Evolutionary conservation across 2,797 vertebrate genomes (phyloP).

Genomic region (Semotilus atromaculatus): DNA sequence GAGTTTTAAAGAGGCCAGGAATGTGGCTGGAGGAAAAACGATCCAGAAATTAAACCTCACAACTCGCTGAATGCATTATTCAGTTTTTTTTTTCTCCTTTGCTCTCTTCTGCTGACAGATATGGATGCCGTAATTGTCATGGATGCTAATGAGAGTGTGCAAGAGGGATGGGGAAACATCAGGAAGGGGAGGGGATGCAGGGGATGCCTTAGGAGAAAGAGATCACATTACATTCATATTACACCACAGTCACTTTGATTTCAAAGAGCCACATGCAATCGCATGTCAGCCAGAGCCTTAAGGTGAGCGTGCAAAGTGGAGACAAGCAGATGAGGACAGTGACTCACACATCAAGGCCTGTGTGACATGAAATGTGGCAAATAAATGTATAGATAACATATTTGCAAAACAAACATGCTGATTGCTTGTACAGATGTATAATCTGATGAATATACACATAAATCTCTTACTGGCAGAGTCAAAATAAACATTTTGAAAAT

Average conservation of each 20-base stretch:
- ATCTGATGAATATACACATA: neutral
- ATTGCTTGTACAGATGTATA: neutral
- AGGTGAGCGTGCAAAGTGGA: conserved; percentile 14
- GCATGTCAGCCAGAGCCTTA: neutral
- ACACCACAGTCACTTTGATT: conserved; percentile 42
- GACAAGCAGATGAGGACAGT: neutral
- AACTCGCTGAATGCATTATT: conserved; percentile 20
- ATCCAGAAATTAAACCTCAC: conserved; percentile 43
- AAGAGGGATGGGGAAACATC: conserved; percentile 20
- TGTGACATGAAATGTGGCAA: neutral
- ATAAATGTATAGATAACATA: neutral
- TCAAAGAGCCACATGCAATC: conserved; percentile 34
- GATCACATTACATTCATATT: conserved; percentile 49
- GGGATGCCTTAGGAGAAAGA: conserved; percentile 28
- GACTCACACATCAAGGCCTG: neutral
- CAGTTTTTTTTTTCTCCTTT: neutral
- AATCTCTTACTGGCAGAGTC: neutral
- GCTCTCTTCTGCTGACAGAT: conserved; percentile 19
- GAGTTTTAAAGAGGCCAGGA: conserved; percentile 21
- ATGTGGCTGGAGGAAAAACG: conserved; percentile 17
- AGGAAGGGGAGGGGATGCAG: neutral
- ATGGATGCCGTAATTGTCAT: conserved; percentile 36
- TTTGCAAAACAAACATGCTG: neutral
- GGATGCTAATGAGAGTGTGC: conserved; percentile 28
- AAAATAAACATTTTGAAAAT: neutral